phyloP scores from a whole-genome alignment of 1,140 invertebrate species.

The Meloidogyne floridensis region DNA sequence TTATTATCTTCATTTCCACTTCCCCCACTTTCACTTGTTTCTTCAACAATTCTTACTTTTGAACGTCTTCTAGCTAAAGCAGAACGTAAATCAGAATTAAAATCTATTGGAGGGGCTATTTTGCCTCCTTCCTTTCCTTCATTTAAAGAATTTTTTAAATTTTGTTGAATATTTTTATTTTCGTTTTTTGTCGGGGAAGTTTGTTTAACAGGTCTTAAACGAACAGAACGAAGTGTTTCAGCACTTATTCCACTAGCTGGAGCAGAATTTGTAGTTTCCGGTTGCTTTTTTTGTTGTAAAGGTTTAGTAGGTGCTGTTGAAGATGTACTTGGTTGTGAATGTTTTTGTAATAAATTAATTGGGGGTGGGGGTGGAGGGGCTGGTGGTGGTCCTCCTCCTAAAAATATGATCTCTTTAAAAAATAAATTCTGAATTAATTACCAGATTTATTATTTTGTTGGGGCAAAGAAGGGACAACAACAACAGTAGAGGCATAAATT shows the following conservation, averaged over 20 bases:
- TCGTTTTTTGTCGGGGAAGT: neutral
- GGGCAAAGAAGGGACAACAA: neutral
- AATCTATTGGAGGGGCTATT: slow-evolving; percentile 40
- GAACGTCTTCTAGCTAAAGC: slow-evolving; percentile 61
- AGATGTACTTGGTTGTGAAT: slow-evolving; percentile 3
- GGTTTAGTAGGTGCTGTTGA: neutral
- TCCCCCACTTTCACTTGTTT: slow-evolving; percentile 36
- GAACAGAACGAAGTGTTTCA: slow-evolving; percentile 53
- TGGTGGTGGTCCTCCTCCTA: neutral
- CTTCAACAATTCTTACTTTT: slow-evolving; percentile 58
- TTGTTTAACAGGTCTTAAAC: slow-evolving; percentile 50
- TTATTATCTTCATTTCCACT: slow-evolving; percentile 21
- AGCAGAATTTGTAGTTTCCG: neutral
- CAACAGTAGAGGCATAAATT: slow-evolving; percentile 23
- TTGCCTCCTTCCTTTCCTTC: slow-evolving; percentile 10
- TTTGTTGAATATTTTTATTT: neutral
- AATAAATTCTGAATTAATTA: neutral
- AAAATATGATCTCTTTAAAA: neutral
- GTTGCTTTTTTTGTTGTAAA: neutral
- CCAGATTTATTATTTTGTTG: neutral
- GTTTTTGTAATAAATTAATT: neutral
- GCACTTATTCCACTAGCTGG: slow-evolving; percentile 48
- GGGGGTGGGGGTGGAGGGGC: neutral
- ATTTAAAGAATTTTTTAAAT: slow-evolving; percentile 1
- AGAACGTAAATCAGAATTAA: slow-evolving; percentile 61